Evolutionary conservation across 2,888 invertebrate genomes (phyloP), one percentile per base, ranked within the genome.

Genomic region (Lamellibrachia satsuma): DNA sequence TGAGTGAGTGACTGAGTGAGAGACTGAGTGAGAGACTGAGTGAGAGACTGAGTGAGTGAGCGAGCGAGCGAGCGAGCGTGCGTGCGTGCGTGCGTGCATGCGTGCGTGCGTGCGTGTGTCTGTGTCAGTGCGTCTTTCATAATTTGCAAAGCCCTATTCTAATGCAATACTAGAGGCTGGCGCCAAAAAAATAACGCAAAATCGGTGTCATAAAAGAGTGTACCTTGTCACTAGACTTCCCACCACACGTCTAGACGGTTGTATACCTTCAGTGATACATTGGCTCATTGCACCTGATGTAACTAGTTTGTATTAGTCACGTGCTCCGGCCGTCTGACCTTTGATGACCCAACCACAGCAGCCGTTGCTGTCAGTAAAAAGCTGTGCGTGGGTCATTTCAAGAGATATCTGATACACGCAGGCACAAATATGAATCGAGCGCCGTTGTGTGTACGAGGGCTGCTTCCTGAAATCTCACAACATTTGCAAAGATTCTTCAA

Each of bases 1-100:
- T 92, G 92, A 11, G 55, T 92, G 92, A 15, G 55, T 91, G 91
- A 15, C 52, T 92, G 92, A 3, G 92, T 92, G 92, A 4, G 92
- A 52, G 92, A 4, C 22, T 92, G 92, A 4, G 55, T 92, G 92
- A 4, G 55, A 52, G 92, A 4, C 22, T 92, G 92, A 3, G 55
- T 52, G 55, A 3, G 55, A 52, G 92, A 2, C 22, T 52, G 92
- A 3, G 92, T 92, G 92, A 3, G 55, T 52, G 92, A 4, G 55
- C 52, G 92, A 4, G 55, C 0, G 91, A 15, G 55, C 27, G 91
- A 51, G 52, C 27, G 91, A n/a, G 39, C 39, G 39, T 0, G 39
- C 39, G 91, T 91, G 91, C 8, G 22, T 91, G 91, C n/a, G 52
- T 8, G 91, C n/a, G 52, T 91, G 91, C 7, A 3, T 91, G 39